Conservation (phyloP, 2,113 vertebrate species). For the Coptodon bakossiorum region DNA sequence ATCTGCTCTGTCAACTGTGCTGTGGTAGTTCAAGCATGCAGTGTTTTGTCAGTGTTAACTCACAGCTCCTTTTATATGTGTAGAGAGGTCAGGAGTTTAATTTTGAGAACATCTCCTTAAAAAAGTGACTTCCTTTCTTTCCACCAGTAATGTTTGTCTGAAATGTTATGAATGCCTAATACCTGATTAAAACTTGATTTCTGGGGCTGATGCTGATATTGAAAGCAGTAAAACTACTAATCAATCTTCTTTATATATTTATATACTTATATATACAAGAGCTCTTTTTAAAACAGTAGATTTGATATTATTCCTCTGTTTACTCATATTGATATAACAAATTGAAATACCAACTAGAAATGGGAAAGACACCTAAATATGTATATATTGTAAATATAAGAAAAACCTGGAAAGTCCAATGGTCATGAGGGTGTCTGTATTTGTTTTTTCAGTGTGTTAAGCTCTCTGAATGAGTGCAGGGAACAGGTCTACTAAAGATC, state of each 20-base stretch:
- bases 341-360: neutral
- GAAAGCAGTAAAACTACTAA: neutral
- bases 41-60: neutral
- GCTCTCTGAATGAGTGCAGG: neutral
- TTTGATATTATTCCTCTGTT: neutral
- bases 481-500: neutral
- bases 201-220: neutral
- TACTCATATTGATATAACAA: neutral
- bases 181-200: neutral
- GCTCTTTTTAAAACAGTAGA: neutral
- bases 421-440: neutral
- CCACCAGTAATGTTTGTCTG: neutral
- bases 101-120: neutral
- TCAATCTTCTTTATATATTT: neutral
- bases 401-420: neutral
- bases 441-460: neutral
- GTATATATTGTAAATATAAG: neutral
- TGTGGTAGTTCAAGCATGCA: neutral
- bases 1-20: conserved; percentile 40
- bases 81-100: neutral
- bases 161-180: neutral
- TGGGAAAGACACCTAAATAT: neutral
- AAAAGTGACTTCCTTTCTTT: neutral
- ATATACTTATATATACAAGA: neutral
- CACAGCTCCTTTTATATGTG: conserved; percentile 7